phyloP scores from a whole-genome alignment of 1,140 invertebrate species.

The Caenorhabditis brenneri region DNA sequence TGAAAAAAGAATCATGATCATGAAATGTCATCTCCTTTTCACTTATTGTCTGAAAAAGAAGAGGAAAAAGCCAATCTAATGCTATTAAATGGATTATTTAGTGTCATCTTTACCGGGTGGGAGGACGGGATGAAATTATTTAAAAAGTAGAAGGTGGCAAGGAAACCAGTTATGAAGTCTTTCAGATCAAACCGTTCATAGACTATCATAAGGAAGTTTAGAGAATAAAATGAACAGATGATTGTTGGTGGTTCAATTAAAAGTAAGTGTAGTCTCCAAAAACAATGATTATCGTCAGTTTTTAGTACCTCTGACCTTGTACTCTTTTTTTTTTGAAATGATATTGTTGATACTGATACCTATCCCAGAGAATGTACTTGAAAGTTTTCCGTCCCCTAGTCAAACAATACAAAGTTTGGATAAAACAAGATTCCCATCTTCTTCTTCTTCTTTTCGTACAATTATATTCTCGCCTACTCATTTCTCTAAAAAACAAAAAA shows the following conservation, averaged over 20 bases:
- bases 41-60: constrained; percentile 7
- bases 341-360: background rate
- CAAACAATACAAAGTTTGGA: background rate
- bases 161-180: background rate
- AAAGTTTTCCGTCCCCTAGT: background rate
- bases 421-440: background rate
- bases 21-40: background rate
- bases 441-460: background rate
- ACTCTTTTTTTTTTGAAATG: background rate
- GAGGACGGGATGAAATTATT: background rate
- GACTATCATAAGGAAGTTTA: background rate
- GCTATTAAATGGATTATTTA: constrained; percentile 15
- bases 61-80: background rate
- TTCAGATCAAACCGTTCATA: background rate
- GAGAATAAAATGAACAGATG: background rate
- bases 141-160: background rate
- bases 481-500: background rate
- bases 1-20: background rate
- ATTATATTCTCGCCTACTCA: background rate
- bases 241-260: too few species aligned
- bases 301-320: background rate
- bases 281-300: background rate
- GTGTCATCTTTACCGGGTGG: background rate
- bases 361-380: background rate
- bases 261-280: background rate